Evolutionary conservation across 2,888 invertebrate genomes (phyloP), one percentile per base, ranked within the genome.

Genomic region (Pocota personata): DNA sequence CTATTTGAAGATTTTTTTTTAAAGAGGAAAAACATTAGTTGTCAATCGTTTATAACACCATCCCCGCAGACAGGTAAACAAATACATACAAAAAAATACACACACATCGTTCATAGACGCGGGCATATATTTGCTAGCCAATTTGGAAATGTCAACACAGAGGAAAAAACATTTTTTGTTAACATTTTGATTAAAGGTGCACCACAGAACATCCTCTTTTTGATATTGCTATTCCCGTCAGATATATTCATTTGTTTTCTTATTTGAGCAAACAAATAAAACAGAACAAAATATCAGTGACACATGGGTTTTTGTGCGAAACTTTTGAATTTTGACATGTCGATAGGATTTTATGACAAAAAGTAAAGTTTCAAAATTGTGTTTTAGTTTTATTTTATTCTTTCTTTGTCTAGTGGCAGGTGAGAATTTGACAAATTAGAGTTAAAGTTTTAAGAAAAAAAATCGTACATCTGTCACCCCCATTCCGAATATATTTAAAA

Each of bases 111-210:
- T 43, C 37, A 14, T 6, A 37, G 14, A 64, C 46, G 35, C 8
- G 19, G 50, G 21, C 58, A 67, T 62, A 87, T 89, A 82, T 89
- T 89, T 89, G 86, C 87, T 72, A 88, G 89, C 89, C 89, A 89
- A 89, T 89, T 89, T 89, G 89, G 87, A 87, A 89, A 88, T 80
- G 88, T 88, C 89, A 89, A 89, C 88, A 89, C 5, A 7, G 52
- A 55, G 43, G 75, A 71, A 71, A n/a, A 75, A 64, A 62, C 84
- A 77, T 76, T 88, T 83, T 87, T 87, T 84, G 88, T 88, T 88
- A 89, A 88, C 89, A 88, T 88, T 88, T 89, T 89, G 89, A 89
- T 89, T 89, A 89, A 88, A 88, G 88, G 83, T 87, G 75, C 87
- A 87, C 82, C 87, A 67, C 87, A 82, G 48, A 60, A 24, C 58